Evolutionary conservation across 2,113 vertebrate species (phyloP), one percentile per base, ranked within the genome.

Genomic region (Ia io): DNA sequence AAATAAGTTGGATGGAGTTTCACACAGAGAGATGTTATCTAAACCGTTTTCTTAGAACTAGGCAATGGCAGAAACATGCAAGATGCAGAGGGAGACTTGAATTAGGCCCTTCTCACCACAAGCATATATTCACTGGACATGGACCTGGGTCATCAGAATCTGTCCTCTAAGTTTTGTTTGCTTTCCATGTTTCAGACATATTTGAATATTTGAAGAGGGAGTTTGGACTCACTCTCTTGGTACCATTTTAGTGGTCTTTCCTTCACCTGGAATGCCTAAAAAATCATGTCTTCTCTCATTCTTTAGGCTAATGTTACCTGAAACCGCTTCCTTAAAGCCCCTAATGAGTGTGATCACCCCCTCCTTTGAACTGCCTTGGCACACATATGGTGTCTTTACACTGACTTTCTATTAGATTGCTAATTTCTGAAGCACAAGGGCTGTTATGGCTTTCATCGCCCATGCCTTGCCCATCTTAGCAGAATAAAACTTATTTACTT

Each of bases 1-100:
- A 95, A 95, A 78, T 35, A 95, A 87, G 47, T 92, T 80, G 47
- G 25, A 71, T 63, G n/a, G 22, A 77, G 12, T 73, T 95, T 67
- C 59, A 22, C 25, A 37, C 78, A 78, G 40, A 76, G 80, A 77
- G 32, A 76, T 69, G 12, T 87, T 77, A 79, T 71, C 63, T 83
- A 70, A 94, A 9, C 4, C 32, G 16, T 95, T 51, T 49, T 25
- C 16, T 51, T 88, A 23, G 42, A 80, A 63, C 9, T 49, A 22
- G 76, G 74, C 35, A 84, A 69, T n/a, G 30, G 53, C 23, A 88
- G 32, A 53, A 87, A 93, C 18, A 56, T 16, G 12, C 14, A 73
- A 28, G 37, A 95, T 49, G 28, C 1, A 73, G 76, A 67, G 30
- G 53, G 59, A 77, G 8, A 28, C 28, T 59, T 67, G 56, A 20